These are phyloP conservation scores for Pristionchus mayeri DNA, from an alignment of 2,888 invertebrate species.

Conservation along the genomic window DNA sequence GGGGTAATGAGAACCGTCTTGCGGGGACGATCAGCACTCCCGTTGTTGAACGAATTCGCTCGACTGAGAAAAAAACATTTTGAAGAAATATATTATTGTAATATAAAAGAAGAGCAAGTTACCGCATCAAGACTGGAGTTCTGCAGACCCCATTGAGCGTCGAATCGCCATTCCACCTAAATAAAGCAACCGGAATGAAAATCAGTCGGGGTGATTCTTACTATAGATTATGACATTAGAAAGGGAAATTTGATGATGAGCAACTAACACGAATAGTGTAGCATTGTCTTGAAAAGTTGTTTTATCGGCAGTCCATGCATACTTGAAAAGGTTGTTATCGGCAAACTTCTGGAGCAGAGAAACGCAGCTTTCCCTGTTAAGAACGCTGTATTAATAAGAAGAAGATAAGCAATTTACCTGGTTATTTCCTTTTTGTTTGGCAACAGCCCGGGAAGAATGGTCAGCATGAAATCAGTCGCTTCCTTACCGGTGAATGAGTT, in stretches of 20 bases:
- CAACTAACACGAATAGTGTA: constrained; percentile 44
- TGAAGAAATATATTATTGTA: not conserved
- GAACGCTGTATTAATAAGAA: not conserved
- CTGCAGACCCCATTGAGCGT: constrained; percentile 41
- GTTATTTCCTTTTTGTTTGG: constrained; percentile 36
- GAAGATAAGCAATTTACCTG: not conserved
- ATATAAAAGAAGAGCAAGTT: not conserved
- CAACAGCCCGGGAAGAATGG: constrained; percentile 47
- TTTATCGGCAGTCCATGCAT: constrained; percentile 34
- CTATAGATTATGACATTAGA: too few species aligned
- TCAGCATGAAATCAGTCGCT: constrained; percentile 54
- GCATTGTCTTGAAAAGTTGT: constrained; percentile 45
- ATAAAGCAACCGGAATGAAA: not conserved
- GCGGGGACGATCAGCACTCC: constrained; percentile 26
- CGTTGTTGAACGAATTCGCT: constrained; percentile 37
- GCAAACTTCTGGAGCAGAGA: constrained; percentile 44
- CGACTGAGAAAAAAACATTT: not conserved
- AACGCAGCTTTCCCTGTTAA: constrained; percentile 27
- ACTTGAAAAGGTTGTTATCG: constrained; percentile 33
- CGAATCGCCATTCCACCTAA: constrained; percentile 39
- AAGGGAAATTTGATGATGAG: too few species aligned
- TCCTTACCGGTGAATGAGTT: constrained; percentile 56
- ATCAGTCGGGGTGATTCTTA: not conserved
- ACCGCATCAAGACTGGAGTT: constrained; percentile 36
- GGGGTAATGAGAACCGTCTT: not conserved